Evolutionary conservation across 2,888 invertebrate genomes (phyloP), one percentile per base, ranked within the genome.

Genomic region (Boloria selene): DNA sequence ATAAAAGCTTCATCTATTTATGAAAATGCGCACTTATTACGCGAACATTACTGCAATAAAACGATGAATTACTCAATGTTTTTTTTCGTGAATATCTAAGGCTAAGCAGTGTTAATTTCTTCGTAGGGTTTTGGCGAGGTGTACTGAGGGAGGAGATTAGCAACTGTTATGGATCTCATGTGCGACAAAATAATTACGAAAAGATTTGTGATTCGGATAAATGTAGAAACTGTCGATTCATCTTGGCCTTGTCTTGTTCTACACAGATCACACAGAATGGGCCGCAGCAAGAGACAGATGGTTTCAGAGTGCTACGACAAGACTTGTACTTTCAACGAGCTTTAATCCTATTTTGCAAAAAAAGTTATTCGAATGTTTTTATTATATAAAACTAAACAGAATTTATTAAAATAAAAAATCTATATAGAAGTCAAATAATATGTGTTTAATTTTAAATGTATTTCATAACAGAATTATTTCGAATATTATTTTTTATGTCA

Each of bases 251-350:
- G 63, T 56, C 16, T 55, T 1, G 10, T 56, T 26, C 22, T 22
- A 13, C 63, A 63, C 44, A 50, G 56, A 51, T 56, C 55, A 10
- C 55, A 51, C 56, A 50, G 50, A 7, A 26, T 56, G 50, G 56
- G 44, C 56, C 50, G 56, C 31, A 74, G 72, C 10, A 81, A 80
- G 68, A 64, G 80, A 38, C 75, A 76, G n/a, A 74, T 81, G 13
- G 77, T 72, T 17, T 72, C 71, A 4, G 76, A 79, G 44, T 83
- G 83, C 73, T 83, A 83, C 61, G 73, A 75, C 7, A 79, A 79
- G 17, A 73, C 78, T 0, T 83, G 83, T 62, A 70, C 75, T 10
- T 16, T 55, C 16, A 52, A 69, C 26, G 69, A 69, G 49, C 16
- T 69, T 3, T 56, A 67, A 18, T 60, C 67, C 17, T 69, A 69